phyloP scores from a whole-genome alignment of 2,797 vertebrate species.

The Psittacula derbiana region DNA sequence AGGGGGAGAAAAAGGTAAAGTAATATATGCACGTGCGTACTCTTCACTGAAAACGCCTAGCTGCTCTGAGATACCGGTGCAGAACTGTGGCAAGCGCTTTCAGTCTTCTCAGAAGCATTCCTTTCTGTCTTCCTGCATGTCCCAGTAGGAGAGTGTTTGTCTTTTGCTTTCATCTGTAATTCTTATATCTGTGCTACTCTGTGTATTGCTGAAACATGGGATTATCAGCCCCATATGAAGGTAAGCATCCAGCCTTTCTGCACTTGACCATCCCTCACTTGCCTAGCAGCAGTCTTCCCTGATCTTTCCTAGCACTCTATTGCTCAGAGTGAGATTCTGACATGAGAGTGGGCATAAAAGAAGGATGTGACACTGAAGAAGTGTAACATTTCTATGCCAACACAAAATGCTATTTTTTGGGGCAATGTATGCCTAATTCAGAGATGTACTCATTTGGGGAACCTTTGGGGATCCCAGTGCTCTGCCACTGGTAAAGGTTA shows the following conservation, averaged over 20 bases:
- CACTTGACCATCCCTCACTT: rapidly evolving
- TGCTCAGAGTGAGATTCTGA: not conserved
- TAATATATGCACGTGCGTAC: not conserved
- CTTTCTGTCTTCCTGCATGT: not conserved
- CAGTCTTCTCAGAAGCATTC: not conserved
- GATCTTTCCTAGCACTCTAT: not conserved
- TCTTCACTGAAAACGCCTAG: not conserved
- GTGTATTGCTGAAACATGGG: not conserved
- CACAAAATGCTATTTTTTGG: not conserved
- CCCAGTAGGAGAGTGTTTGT: not conserved
- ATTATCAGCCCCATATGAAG: not conserved
- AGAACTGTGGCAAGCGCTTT: not conserved
- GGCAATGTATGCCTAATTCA: not conserved
- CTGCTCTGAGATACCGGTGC: not conserved
- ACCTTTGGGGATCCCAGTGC: not conserved
- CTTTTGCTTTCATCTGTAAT: not conserved
- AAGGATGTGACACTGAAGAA: not conserved
- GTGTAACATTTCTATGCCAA: not conserved
- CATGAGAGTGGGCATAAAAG: not conserved
- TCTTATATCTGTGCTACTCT: not conserved
- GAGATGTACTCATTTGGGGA: not conserved
- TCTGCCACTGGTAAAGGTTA: not conserved
- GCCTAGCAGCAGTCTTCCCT: not conserved
- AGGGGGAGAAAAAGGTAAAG: not conserved
- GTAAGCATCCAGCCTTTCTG: not conserved